These are phyloP conservation scores for Cyprinodon diabolis DNA, from an alignment of 2,797 vertebrate species.

Conservation along the genomic window DNA sequence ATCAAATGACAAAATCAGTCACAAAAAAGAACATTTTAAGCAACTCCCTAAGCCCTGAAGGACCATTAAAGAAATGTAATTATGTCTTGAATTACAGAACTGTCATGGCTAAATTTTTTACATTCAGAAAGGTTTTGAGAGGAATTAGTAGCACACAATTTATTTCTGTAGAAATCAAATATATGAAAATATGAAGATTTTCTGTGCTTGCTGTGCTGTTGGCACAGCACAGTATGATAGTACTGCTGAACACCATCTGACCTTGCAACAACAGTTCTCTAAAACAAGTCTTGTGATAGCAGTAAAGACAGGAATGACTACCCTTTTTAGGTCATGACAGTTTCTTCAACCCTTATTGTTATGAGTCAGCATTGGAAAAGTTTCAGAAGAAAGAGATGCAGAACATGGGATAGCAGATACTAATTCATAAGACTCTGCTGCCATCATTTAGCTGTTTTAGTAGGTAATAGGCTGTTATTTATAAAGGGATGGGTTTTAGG, in stretches of 20 bases:
- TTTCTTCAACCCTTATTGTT: slow-evolving; percentile 75
- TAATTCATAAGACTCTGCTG: slow-evolving; percentile 62
- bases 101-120: slow-evolving; percentile 9
- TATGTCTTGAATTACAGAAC: no score
- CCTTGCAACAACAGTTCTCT: slow-evolving; percentile 49
- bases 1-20: slow-evolving; percentile 13
- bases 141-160: slow-evolving; percentile 48
- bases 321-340: slow-evolving; percentile 67
- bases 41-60: not conserved
- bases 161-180: slow-evolving; percentile 32
- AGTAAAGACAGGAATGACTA: slow-evolving; percentile 50
- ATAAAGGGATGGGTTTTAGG: slow-evolving; percentile 61
- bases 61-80: not conserved
- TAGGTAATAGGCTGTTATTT: slow-evolving; percentile 62
- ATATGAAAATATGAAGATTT: slow-evolving; percentile 37
- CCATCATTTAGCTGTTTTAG: slow-evolving; percentile 78
- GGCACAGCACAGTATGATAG: slow-evolving; percentile 54
- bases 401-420: slow-evolving; percentile 68
- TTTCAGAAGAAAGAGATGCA: slow-evolving; percentile 48
- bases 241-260: slow-evolving; percentile 67
- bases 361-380: slow-evolving; percentile 48
- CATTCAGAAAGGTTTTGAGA: slow-evolving; percentile 28
- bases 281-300: slow-evolving; percentile 66
- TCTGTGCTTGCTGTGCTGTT: slow-evolving; percentile 30
- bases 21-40: not conserved